Base-by-base conservation (phyloP, 2,113 vertebrate species). In the Phylloscopus trochilus region DNA sequence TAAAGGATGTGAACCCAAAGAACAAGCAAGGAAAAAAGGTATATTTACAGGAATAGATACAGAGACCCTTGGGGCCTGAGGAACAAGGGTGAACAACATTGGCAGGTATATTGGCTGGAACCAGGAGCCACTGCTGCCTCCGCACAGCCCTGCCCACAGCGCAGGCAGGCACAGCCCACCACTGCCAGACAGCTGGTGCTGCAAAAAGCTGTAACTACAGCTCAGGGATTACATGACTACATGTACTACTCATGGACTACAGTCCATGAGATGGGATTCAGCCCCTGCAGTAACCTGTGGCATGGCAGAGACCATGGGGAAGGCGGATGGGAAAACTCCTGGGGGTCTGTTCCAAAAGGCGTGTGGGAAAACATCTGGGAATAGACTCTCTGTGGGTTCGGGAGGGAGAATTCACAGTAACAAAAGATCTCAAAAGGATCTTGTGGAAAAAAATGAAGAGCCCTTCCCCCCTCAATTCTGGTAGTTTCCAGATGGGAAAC, bases 401-500 rank as follows among this genome's bases (percentile, higher is more conserved):
- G 16, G 52, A 88, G 70, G 60, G 56, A 0, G 0, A 86, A 81
- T n/a, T 85, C 86, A 70, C 55, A 41, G 77, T 9, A 93, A 92
- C 91, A 93, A 95, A 93, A 79, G 70, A 83, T 82, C 53, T 76
- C 84, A 85, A 90, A 72, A 92, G 46, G 37, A 89, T 76, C 81
- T 76, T 51, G 51, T 26, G 49, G 62, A 69, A 81, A 69, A 77
- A 79, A 66, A 64, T 49, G 89, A 84, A 58, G n/a, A 90, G 73
- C 91, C 82, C 92, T 83, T 81, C 91, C 89, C 83, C 73, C 74
- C 13, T 62, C 58, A 46, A 10, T 84, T 94, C 91, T 85, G 44
- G 49, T 49, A 82, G 78, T 69, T 97, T 96, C 89, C 94, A 96
- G 91, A 97, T 91, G 94, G 91, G 72, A 93, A 96, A 87, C 81